These are phyloP conservation scores for Oreochromis tanganicae DNA, from an alignment of 2,113 vertebrate genomes.

Conservation along the genomic window DNA sequence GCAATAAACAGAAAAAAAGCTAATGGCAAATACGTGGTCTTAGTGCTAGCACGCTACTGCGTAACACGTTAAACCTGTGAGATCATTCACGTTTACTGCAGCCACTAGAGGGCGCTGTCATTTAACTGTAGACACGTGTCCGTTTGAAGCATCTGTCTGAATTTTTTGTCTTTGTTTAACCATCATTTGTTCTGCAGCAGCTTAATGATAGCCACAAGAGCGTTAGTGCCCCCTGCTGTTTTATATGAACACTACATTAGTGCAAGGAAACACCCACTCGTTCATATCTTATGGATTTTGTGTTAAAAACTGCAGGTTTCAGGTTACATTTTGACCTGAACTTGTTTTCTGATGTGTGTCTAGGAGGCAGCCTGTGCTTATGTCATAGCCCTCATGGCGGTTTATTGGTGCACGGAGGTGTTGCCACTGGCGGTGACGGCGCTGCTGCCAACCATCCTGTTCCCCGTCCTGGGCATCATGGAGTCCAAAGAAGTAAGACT, in stretches of 20 bases:
- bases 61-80: not conserved
- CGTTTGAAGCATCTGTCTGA: not conserved
- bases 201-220: not conserved
- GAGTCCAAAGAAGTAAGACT: conserved; percentile 79
- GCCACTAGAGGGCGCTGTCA: too few relatives aligned
- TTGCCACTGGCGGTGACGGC: conserved; percentile 87
- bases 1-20: fast-evolving
- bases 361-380: conserved; percentile 88
- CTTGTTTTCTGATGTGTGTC: fast-evolving
- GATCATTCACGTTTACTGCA: not conserved
- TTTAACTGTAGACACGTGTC: not conserved
- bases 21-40: not conserved
- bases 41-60: not conserved
- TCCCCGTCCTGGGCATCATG: conserved; percentile 87
- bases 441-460: conserved; percentile 84
- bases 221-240: not conserved
- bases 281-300: not conserved
- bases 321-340: not conserved
- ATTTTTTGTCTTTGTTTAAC: not conserved
- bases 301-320: not conserved
- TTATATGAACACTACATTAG: not conserved
- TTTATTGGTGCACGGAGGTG: conserved; percentile 94
- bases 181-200: not conserved
- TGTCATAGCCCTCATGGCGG: conserved; percentile 86
- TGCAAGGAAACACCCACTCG: not conserved